phyloP scores from a whole-genome alignment of 2,888 invertebrate genomes.

The Agonopterix subpropinquella region DNA sequence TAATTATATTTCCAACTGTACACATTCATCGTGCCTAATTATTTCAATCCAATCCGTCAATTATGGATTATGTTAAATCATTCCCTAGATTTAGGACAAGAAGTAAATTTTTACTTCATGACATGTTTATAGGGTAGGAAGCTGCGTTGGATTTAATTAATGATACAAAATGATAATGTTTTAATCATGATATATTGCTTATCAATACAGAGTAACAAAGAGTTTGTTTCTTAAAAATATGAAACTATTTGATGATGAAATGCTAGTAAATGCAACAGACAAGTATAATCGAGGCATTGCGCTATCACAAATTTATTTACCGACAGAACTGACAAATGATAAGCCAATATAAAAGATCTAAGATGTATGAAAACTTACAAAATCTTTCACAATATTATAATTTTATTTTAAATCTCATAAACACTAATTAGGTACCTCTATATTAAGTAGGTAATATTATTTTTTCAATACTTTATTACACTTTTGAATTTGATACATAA shows the following conservation, averaged over 20 bases:
- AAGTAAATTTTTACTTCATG: no score
- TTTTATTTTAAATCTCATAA: slow-evolving; percentile 65
- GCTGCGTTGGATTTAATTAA: slow-evolving; percentile 6
- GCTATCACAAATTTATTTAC: slow-evolving; percentile 53
- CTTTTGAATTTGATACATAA: slow-evolving; percentile 59
- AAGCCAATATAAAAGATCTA: slow-evolving; percentile 64
- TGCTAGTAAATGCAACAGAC: slow-evolving; percentile 73
- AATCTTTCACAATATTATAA: slow-evolving; percentile 63
- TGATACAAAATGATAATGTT: slow-evolving; percentile 33
- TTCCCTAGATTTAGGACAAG: no score
- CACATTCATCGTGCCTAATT: no score
- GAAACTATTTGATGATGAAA: slow-evolving; percentile 61
- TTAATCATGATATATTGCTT: slow-evolving; percentile 74
- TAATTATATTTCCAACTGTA: no score
- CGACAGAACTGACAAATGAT: slow-evolving; percentile 37
- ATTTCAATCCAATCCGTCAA: no score
- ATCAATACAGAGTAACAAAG: slow-evolving; percentile 72
- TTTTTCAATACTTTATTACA: slow-evolving; percentile 57
- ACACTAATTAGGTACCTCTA: slow-evolving; percentile 65
- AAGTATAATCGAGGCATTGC: slow-evolving; percentile 60
- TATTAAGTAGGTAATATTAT: slow-evolving; percentile 52
- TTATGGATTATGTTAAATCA: no score
- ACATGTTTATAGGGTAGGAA: no score
- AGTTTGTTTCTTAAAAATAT: slow-evolving; percentile 57
- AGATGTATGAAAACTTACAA: slow-evolving; percentile 50